A percentile compares a stretch with the other conserved stretches of the same genome.
phyloP scores from a whole-genome alignment of 1,140 invertebrate genomes.

The Drosophila cardini region DNA sequence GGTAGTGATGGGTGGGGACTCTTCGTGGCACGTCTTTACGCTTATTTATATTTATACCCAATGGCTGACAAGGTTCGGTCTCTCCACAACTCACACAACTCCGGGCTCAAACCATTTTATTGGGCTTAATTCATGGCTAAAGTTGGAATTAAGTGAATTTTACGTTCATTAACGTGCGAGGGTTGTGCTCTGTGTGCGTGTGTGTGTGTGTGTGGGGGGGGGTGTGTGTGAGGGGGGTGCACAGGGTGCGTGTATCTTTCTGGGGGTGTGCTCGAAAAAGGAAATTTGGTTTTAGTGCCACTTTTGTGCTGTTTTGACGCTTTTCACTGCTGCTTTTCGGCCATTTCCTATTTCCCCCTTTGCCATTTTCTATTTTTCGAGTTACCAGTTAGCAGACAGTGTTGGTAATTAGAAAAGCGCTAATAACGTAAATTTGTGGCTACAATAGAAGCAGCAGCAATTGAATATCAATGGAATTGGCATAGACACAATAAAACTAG shows the following conservation, averaged over 20 bases:
- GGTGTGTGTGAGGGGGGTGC: conserved; percentile 10
- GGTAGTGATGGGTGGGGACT: neutral
- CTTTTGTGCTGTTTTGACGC: conserved; percentile 35
- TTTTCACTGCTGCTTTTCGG: conserved; percentile 30
- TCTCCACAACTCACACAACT: conserved; percentile 26
- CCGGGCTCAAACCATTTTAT: conserved; percentile 58
- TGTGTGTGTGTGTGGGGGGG: neutral
- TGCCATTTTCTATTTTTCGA: neutral
- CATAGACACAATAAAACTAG: neutral
- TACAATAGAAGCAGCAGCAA: conserved; percentile 34
- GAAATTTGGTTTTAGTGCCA: conserved; percentile 26
- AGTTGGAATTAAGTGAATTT: conserved; percentile 85
- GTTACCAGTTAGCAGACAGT: conserved; percentile 51
- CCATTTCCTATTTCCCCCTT: neutral
- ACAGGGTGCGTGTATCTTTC: conserved; percentile 8
- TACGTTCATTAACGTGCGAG: conserved; percentile 84
- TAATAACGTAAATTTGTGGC: conserved; percentile 81
- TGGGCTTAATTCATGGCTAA: conserved; percentile 84
- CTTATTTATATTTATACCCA: conserved; percentile 53
- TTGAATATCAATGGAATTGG: conserved; percentile 8
- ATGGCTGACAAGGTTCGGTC: neutral
- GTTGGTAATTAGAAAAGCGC: conserved; percentile 77
- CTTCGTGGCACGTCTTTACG: conserved; percentile 42
- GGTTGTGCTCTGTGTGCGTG: conserved; percentile 55
- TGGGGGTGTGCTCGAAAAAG: conserved; percentile 13